Percentiles rank a stretch among this genome's conserved stretches.
phyloP scores from a whole-genome alignment of 2,113 vertebrate genomes.

The Lethenteron reissneri region DNA sequence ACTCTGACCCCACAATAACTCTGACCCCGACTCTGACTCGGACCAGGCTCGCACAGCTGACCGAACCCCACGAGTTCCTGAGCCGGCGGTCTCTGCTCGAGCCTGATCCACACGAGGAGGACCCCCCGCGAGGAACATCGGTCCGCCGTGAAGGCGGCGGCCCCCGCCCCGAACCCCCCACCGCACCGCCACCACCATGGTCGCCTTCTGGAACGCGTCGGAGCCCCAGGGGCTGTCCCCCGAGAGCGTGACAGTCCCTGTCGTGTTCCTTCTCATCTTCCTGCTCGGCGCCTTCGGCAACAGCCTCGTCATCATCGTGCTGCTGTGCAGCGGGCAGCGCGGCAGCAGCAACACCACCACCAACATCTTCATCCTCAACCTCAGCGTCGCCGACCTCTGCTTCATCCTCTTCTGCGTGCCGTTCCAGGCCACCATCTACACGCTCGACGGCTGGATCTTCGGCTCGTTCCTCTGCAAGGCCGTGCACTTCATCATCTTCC shows the following conservation, averaged over 20 bases:
- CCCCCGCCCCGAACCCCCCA: too few relatives aligned
- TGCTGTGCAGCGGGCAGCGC: neutral
- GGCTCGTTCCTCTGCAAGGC: conserved; percentile 6
- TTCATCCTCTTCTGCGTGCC: conserved; percentile 8
- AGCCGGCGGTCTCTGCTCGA: too few relatives aligned
- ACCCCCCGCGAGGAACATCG: too few relatives aligned
- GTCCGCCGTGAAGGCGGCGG: too few relatives aligned
- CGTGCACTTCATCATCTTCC: neutral
- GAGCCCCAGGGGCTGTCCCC: too few relatives aligned
- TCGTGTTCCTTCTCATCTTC: conserved; percentile 3
- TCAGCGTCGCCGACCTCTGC: conserved; percentile 7
- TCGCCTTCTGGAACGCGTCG: too few relatives aligned
- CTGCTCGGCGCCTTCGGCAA: conserved; percentile 7
- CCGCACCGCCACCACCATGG: too few relatives aligned
- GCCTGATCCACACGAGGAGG: too few relatives aligned
- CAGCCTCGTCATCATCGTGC: conserved; percentile 3
- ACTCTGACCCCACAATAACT: too few relatives aligned
- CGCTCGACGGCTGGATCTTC: conserved; percentile 6
- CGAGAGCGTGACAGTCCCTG: neutral
- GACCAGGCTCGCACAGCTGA: too few relatives aligned
- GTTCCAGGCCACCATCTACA: conserved; percentile 7
- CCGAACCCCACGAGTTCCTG: too few relatives aligned
- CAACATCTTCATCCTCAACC: conserved; percentile 3
- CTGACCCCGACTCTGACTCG: too few relatives aligned
- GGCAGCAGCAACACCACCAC: conserved; percentile 1